These are phyloP conservation scores for Melipona beecheii DNA, from an alignment of 2,888 invertebrate genomes.

Conservation along the genomic window DNA sequence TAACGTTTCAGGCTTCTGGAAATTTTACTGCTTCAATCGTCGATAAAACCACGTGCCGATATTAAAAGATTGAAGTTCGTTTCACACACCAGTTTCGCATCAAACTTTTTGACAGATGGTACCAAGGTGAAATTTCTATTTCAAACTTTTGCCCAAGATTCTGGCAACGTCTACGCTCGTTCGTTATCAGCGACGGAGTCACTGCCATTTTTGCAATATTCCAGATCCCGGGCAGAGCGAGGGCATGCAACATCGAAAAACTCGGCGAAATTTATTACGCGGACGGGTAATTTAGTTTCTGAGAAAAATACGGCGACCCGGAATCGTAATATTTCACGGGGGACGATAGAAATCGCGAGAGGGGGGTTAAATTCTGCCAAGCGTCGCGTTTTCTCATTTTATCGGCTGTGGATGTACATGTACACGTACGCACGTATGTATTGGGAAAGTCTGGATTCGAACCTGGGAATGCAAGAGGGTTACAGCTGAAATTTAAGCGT, in stretches of 20 bases:
- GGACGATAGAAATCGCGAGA: neutral
- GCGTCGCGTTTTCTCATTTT: slow-evolving; percentile 3
- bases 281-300: neutral
- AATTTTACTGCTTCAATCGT: no score
- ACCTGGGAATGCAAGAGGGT: neutral
- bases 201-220: neutral
- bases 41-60: no score
- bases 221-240: neutral
- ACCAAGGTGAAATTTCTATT: no score
- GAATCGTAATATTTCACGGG: neutral
- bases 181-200: neutral
- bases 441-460: no score
- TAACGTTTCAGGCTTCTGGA: no score
- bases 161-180: neutral
- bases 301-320: neutral
- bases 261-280: neutral
- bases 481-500: slow-evolving; percentile 10
- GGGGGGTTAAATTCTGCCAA: slow-evolving; percentile 4
- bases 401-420: neutral
- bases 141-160: neutral
- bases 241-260: neutral
- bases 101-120: no score
- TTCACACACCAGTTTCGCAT: no score
- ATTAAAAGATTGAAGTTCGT: no score
- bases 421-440: no score